A percentile compares a stretch with the other conserved stretches of the same genome.
Conservation (phyloP, 2,888 invertebrate genomes). For the Xylota segnis region DNA sequence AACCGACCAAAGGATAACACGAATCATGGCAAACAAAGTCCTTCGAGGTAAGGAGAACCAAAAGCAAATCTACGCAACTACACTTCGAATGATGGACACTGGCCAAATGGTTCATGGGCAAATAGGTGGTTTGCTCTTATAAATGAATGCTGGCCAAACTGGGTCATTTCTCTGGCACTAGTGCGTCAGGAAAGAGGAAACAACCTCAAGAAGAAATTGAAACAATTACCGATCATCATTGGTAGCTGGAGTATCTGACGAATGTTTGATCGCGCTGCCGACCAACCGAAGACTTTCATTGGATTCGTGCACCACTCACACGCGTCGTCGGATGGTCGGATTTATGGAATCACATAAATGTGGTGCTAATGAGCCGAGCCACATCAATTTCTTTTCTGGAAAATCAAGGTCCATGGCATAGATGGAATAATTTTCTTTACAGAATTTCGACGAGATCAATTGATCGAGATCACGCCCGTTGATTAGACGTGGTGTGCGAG, state of each 20-base stretch:
- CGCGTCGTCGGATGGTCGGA: neutral
- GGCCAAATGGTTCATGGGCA: slow-evolving; percentile 35
- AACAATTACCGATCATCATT: slow-evolving; percentile 12
- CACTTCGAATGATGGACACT: slow-evolving; percentile 52
- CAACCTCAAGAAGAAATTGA: neutral
- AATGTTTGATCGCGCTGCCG: slow-evolving; percentile 8
- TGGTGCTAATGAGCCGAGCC: slow-evolving; percentile 8
- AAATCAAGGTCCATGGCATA: slow-evolving; percentile 30
- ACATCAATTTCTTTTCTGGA: slow-evolving; percentile 37
- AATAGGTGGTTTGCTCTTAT: slow-evolving; percentile 52
- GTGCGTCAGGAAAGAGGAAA: slow-evolving; percentile 18
- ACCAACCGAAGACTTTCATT: slow-evolving; percentile 59
- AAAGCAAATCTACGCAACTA: neutral
- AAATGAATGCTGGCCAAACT: slow-evolving; percentile 42
- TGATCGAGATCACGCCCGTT: neutral
- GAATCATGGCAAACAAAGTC: slow-evolving; percentile 27
- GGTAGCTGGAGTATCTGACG: slow-evolving; percentile 6
- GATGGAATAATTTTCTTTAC: slow-evolving; percentile 22
- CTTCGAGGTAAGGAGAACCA: neutral
- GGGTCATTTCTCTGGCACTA: slow-evolving; percentile 46
- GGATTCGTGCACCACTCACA: slow-evolving; percentile 32
- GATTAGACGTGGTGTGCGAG: neutral
- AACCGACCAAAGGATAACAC: slow-evolving; percentile 40
- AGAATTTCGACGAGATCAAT: slow-evolving; percentile 2
- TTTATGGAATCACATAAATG: slow-evolving; percentile 18